Base-by-base conservation (phyloP, 2,888 invertebrate genomes). In the Eupithecia pulchellata region DNA sequence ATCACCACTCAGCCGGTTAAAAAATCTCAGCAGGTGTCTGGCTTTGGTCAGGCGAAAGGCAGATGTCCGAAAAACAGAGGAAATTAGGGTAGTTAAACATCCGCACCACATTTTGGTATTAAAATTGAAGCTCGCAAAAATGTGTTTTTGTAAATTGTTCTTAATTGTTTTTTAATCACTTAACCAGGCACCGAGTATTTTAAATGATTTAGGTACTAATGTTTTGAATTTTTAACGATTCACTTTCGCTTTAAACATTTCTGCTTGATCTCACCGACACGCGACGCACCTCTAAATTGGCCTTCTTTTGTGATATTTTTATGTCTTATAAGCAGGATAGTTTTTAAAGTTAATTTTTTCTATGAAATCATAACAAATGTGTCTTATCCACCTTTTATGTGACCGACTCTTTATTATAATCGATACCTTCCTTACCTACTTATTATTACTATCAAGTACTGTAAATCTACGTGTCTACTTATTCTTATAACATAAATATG, bases 1-100 rank as follows among this genome's bases (percentile, higher is more conserved):
- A 86, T 81, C 81, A 75, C 86, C 86, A 86, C 89, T 88, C 85
- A 83, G 85, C 85, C 83, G 84, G 81, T 86, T 89, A 91, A 92
- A 91, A 92, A 93, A 93, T 93, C 93, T 85, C 84, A 90, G 92
- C 93, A 93, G 93, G 92, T 93, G 93, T 79, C 80, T 77, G 81
- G 82, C 79, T 66, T 83, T 87, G 88, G 88, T 88, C 89, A 89
- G 87, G 88, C 90, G 86, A 89, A 89, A 89, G 86, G 89, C 93
- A 92, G 93, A 92, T 93, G 93, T 82, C 79, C 77, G 76, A 84
- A 86, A 71, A 84, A 85, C 83, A 81, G 77, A 83, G 79, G 78
- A 85, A 85, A 88, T 88, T 86, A 84, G 79, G 78, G 81, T 79
- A 76, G 74, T 85, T 83, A 84, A 80, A 70, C 72, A 75, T 76